These are phyloP conservation scores for Spermophilus dauricus DNA, from an alignment of 2,113 vertebrate genomes.

Conservation along the genomic window DNA sequence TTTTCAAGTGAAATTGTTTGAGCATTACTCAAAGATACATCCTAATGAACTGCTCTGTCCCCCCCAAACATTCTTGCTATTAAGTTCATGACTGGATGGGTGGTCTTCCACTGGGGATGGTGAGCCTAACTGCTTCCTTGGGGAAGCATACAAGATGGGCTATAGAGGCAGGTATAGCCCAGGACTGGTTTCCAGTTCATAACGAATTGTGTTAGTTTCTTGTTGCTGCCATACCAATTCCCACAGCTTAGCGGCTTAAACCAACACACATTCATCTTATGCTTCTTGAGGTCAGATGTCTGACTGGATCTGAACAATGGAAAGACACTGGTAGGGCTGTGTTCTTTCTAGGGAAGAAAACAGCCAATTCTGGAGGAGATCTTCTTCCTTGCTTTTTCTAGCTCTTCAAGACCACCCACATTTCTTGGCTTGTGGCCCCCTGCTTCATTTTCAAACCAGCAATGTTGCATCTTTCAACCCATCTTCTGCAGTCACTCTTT, in stretches of 20 bases:
- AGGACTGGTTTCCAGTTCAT: constrained; percentile 15
- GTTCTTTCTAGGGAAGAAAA: background rate
- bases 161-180: background rate
- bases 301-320: background rate
- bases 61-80: background rate
- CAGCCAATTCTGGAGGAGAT: background rate
- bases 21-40: background rate
- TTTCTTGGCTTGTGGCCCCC: background rate
- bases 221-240: background rate
- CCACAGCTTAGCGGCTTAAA: background rate
- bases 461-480: background rate
- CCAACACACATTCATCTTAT: background rate
- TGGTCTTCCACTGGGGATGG: background rate
- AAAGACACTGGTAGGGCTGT: background rate
- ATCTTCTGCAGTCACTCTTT: background rate
- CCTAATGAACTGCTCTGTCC: background rate
- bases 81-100: background rate
- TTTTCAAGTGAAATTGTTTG: constrained; percentile 45
- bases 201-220: background rate
- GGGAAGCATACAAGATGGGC: background rate
- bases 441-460: background rate
- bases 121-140: background rate
- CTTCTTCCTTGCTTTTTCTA: background rate
- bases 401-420: background rate
- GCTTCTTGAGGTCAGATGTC: background rate